phyloP scores from a whole-genome alignment of 1,140 invertebrate genomes.

The Batillaria attramentaria region DNA sequence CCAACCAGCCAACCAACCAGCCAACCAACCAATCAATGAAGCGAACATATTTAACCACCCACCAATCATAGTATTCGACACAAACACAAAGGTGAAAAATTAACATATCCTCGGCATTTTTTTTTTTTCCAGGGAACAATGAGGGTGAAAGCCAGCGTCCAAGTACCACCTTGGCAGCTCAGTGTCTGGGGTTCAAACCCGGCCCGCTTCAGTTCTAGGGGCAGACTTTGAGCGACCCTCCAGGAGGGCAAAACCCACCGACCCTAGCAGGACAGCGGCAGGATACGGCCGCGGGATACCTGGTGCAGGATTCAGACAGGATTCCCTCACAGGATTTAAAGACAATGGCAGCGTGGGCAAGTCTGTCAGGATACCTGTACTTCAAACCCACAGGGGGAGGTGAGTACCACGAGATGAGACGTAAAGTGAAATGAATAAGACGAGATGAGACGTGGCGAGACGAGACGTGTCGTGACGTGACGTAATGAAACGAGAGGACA shows the following conservation, averaged over 20 bases:
- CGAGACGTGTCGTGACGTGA: not conserved
- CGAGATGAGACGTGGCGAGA: not conserved
- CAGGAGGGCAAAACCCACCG: not conserved
- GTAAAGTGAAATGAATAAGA: not conserved
- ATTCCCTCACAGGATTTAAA: slow-evolving; percentile 4
- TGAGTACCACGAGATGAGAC: not conserved
- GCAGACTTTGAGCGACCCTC: no score
- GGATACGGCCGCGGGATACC: not conserved
- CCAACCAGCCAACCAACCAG: no score
- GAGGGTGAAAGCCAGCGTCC: no score
- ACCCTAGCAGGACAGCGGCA: not conserved
- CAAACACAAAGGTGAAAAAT: no score
- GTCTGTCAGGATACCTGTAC: slow-evolving; percentile 65
- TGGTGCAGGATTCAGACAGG: not conserved
- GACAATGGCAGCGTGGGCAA: slow-evolving; percentile 69
- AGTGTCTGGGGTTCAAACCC: not conserved
- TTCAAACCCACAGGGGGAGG: slow-evolving; percentile 60
- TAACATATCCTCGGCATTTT: no score
- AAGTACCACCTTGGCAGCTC: not conserved
- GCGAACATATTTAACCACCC: no score
- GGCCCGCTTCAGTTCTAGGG: not conserved
- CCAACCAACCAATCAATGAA: no score
- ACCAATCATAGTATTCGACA: no score
- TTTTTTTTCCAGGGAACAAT: no score
- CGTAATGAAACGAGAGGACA: not conserved